phyloP scores from a whole-genome alignment of 2,797 vertebrate genomes.

The Takifugu rubripes region DNA sequence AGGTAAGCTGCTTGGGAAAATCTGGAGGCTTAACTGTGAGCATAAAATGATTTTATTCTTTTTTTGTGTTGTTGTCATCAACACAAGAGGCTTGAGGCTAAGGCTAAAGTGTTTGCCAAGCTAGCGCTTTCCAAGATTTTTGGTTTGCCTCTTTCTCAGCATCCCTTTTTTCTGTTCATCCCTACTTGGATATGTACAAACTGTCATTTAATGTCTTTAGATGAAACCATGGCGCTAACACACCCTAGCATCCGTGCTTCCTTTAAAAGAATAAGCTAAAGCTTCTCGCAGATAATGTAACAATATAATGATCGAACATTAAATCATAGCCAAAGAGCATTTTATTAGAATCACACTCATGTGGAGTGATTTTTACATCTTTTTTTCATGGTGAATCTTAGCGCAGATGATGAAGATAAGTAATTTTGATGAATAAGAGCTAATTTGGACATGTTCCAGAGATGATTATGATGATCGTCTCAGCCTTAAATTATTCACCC shows the following conservation, averaged over 20 bases:
- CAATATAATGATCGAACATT: too few species aligned
- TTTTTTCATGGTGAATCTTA: background rate
- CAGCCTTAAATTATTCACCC: background rate
- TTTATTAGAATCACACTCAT: background rate
- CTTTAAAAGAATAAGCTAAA: too few species aligned
- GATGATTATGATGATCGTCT: background rate
- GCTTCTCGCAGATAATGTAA: too few species aligned
- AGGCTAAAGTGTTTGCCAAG: too few species aligned
- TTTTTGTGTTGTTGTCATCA: background rate
- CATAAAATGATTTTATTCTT: too few species aligned
- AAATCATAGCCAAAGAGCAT: background rate
- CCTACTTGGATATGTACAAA: too few species aligned
- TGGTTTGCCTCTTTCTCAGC: too few species aligned
- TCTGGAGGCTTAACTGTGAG: background rate
- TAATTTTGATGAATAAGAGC: constrained; percentile 10
- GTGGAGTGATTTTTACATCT: background rate
- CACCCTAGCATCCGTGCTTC: too few species aligned
- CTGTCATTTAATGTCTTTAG: too few species aligned
- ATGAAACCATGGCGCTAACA: too few species aligned
- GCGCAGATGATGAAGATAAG: background rate
- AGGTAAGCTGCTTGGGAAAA: constrained; percentile 6
- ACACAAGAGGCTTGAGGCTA: background rate
- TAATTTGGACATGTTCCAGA: constrained; percentile 4
- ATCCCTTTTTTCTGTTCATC: too few species aligned
- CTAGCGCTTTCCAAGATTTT: too few species aligned